Base-by-base conservation (phyloP, 2,797 vertebrate genomes). In the Echiichthys vipera region DNA sequence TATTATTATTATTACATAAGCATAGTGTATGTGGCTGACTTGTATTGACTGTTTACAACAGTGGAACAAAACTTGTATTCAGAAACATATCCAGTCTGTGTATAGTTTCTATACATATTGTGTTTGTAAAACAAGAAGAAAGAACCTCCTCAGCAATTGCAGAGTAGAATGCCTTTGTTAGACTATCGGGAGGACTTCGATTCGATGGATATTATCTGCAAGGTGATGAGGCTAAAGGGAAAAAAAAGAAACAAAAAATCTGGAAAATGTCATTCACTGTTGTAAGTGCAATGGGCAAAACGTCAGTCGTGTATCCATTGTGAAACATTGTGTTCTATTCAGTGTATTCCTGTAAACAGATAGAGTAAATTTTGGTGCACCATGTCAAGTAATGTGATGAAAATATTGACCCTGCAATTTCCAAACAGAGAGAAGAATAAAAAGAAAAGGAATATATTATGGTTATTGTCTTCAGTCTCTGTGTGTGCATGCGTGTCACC, bases 341-440 rank as follows among this genome's bases (percentile, higher is more conserved):
- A 95, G 92, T 96, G 96, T 98, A 96, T 96, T 96, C 96, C 93
- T 96, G 96, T 99, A 96, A 96, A 96, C 95, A 95, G 95, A 94
- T 92, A 96, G 95, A 96, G 95, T 96, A 96, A 89, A 93, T 93
- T 93, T 96, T 96, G 91, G 95, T 96, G 96, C 96, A 96, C 96
- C 92, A 95, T 96, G 96, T 95, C 96, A 95, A 96, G 96, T 98
- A 96, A 97, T 95, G 98, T 99, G 96, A 96, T 95, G 92, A 95
- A 95, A 96, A 95, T 95, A 95, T 95, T 95, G 95, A 96, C 95
- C 94, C 95, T 95, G 95, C 95, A 96, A 96, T 95, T 97, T 95
- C 93, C 96, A 96, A 97, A 96, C 94, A 93, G 93, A 95, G 86
- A 96, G 93, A 94, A 91, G 80, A 95, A 94, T 96, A 97, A 96